phyloP scores from a whole-genome alignment of 2,113 vertebrate species.

The Plotosus lineatus region DNA sequence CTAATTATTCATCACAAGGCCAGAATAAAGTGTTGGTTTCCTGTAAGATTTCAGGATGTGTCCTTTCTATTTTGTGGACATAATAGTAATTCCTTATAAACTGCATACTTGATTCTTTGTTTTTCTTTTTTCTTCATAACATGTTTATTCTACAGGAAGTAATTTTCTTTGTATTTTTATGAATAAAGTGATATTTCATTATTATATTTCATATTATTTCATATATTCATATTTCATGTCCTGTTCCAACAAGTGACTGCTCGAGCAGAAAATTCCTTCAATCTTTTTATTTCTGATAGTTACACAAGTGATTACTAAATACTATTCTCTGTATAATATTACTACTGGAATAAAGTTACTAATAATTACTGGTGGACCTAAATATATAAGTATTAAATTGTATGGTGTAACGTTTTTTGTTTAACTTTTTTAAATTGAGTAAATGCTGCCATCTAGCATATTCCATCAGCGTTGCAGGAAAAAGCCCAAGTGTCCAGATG shows the following conservation, averaged over 20 bases:
- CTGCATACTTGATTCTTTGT: not conserved
- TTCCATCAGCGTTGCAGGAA: not conserved
- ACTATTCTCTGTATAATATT: not conserved
- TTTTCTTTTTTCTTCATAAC: not conserved
- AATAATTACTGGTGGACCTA: not conserved
- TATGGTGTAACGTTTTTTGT: not conserved
- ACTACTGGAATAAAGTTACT: no score
- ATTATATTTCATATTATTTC: no score
- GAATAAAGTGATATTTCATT: conserved; percentile 30
- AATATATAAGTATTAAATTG: not conserved
- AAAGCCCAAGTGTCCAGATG: not conserved
- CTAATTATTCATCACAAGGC: conserved; percentile 4
- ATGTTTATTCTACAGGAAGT: not conserved
- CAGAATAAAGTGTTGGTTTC: conserved; percentile 17
- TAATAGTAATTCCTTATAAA: not conserved
- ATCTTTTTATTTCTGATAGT: not conserved
- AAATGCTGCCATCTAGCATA: conserved; percentile 7
- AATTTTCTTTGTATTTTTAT: conserved; percentile 21
- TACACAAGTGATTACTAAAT: not conserved
- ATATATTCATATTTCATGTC: conserved; percentile 19
- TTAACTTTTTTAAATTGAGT: not conserved
- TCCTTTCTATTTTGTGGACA: not conserved
- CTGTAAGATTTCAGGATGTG: not conserved
- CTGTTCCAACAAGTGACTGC: not conserved
- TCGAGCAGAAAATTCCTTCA: not conserved